Evolutionary conservation across 2,113 vertebrate genomes (phyloP), one percentile per base, ranked within the genome.

Genomic region (Brachypodius melanocephalos): DNA sequence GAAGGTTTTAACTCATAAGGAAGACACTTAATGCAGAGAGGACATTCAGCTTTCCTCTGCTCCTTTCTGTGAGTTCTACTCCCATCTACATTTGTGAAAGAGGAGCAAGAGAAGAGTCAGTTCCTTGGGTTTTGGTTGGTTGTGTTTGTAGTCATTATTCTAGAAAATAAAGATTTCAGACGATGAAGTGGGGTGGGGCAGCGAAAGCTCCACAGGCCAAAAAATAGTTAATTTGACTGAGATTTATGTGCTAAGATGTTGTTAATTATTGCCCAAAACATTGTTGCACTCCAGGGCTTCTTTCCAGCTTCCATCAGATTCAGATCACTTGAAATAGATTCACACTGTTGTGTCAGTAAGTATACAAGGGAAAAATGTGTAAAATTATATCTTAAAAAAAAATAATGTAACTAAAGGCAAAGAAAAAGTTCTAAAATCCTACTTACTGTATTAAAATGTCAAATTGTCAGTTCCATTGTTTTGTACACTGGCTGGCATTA

Each of bases 401-500:
- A 78, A 17, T 4, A 71, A 16, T 55, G 17, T 29, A 89, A 93
- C 58, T 82, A 72, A 77, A 26, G 36, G 15, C 8, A n/a, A 76
- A 29, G 34, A 79, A 92, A 76, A 95, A 80, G 9, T 85, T 67
- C 69, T 45, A 36, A 67, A 85, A 78, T 68, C 59, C 68, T 76
- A 45, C 7, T 87, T 42, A 55, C 31, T 73, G 19, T 46, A 85
- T 31, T 88, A 90, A 97, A 96, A 93, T 51, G 40, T 85, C 92
- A 88, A 57, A 43, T 71, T 62, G 9, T 13, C 55, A 51, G 17
- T 94, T 90, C 86, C 61, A 55, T 34, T 90, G 45, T 77, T 96
- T 95, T 61, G 84, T 93, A 59, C 36, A 25, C 46, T 77, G 25
- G 22, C 26, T 90, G 43, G 12, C 45, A 91, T 42, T 48, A 82